A percentile compares a stretch with the other conserved stretches of the same genome.
These are phyloP conservation scores for Pachyrhynchus sulphureomaculatus DNA, from an alignment of 1,140 invertebrate species.

Conservation along the genomic window DNA sequence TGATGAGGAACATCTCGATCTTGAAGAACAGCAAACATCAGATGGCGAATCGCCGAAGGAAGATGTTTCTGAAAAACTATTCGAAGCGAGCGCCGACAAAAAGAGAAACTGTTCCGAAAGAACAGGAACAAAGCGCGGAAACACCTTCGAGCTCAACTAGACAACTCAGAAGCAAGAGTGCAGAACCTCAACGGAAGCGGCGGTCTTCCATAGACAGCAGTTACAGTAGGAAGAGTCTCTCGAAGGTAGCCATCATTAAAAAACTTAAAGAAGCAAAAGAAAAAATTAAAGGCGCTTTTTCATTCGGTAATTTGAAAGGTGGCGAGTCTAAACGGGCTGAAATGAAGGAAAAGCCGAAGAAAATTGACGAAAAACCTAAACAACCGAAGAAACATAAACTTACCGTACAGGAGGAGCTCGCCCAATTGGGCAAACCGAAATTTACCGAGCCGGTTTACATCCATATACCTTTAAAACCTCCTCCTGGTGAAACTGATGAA, in stretches of 20 bases:
- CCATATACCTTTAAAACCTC: slow-evolving; percentile 49
- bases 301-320: slow-evolving; percentile 24
- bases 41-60: slow-evolving; percentile 9
- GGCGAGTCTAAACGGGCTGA: slow-evolving; percentile 18
- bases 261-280: slow-evolving; percentile 42
- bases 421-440: slow-evolving; percentile 6
- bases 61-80: slow-evolving; percentile 29
- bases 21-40: neutral
- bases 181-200: slow-evolving; percentile 45
- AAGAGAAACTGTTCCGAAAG: neutral
- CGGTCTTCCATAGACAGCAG: slow-evolving; percentile 47
- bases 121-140: neutral
- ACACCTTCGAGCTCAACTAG: neutral
- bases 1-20: neutral
- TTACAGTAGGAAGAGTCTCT: slow-evolving; percentile 47
- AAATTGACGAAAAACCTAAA: slow-evolving; percentile 12
- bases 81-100: slow-evolving; percentile 18
- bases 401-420: neutral
- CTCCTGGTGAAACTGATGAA: slow-evolving; percentile 44
- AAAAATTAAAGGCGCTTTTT: slow-evolving; percentile 43
- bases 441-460: slow-evolving; percentile 43
- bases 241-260: slow-evolving; percentile 44
- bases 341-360: neutral
- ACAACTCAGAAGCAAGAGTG: slow-evolving; percentile 37
- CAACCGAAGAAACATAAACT: slow-evolving; percentile 23